These are phyloP conservation scores for Arrhopalites spinosus DNA, from an alignment of 2,888 invertebrate species.

Conservation along the genomic window DNA sequence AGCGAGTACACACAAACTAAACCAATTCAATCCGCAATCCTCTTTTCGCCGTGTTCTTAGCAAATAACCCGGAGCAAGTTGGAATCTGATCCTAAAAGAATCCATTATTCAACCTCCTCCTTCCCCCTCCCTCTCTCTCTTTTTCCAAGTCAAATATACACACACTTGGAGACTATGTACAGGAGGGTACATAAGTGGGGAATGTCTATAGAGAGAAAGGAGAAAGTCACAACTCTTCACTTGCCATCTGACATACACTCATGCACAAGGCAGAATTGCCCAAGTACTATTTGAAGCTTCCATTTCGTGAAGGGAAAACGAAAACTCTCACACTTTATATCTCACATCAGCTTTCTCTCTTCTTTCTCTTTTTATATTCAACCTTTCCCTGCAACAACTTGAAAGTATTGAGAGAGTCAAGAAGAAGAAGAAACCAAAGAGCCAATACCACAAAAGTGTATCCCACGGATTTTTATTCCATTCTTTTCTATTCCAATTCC, in stretches of 20 bases:
- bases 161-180: not conserved
- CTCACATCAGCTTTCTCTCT: not conserved
- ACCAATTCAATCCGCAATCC: conserved; percentile 17
- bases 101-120: conserved; percentile 19
- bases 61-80: conserved; percentile 19
- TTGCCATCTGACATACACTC: not conserved
- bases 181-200: not conserved
- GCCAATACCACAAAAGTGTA: conserved; percentile 17
- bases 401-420: not conserved
- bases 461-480: conserved; percentile 29
- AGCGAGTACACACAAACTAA: not conserved
- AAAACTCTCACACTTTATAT: conserved; percentile 3
- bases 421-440: conserved; percentile 8
- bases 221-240: not conserved
- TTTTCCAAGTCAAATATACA: not conserved
- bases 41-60: conserved; percentile 12
- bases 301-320: not conserved
- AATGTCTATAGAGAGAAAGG: not conserved
- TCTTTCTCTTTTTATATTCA: not conserved
- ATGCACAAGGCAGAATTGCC: not conserved
- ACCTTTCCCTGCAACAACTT: not conserved
- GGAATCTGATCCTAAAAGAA: conserved; percentile 22
- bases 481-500: conserved; percentile 1
- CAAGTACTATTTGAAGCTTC: not conserved
- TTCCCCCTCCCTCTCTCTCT: not conserved